These are phyloP conservation scores for Parnassius orleans DNA, from an alignment of 2,888 invertebrate species.

Conservation along the genomic window DNA sequence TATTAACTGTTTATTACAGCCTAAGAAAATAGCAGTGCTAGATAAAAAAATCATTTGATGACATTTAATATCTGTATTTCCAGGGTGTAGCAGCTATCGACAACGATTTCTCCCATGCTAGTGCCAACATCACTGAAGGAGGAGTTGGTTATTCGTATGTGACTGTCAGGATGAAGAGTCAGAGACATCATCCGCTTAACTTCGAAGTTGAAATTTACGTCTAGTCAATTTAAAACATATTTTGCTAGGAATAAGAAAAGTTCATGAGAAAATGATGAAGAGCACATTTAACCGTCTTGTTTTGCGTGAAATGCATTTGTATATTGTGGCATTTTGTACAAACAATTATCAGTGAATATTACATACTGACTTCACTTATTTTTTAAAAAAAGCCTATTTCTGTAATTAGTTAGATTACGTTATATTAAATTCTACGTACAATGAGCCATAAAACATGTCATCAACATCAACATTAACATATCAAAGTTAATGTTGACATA, in stretches of 20 bases:
- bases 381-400: background rate
- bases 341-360: background rate
- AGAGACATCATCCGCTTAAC: slow-evolving; percentile 70
- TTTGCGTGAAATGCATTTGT: too few relatives aligned
- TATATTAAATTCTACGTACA: background rate
- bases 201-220: slow-evolving; percentile 74
- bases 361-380: background rate
- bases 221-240: slow-evolving; percentile 34
- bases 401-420: too few relatives aligned
- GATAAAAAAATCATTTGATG: too few relatives aligned
- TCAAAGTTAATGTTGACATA: slow-evolving; percentile 11
- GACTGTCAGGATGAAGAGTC: slow-evolving; percentile 73
- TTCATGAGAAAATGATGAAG: too few relatives aligned
- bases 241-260: too few relatives aligned
- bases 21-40: too few relatives aligned
- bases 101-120: slow-evolving; percentile 73
- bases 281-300: too few relatives aligned
- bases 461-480: too few relatives aligned
- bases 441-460: slow-evolving; percentile 5
- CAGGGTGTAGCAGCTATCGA: slow-evolving; percentile 72
- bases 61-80: slow-evolving; percentile 34
- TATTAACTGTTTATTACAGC: background rate
- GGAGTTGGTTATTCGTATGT: slow-evolving; percentile 65
- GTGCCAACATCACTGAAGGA: slow-evolving; percentile 69
- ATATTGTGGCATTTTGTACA: background rate